These are phyloP conservation scores for Mesoligia furuncula DNA, from an alignment of 2,888 invertebrate genomes.

Conservation along the genomic window DNA sequence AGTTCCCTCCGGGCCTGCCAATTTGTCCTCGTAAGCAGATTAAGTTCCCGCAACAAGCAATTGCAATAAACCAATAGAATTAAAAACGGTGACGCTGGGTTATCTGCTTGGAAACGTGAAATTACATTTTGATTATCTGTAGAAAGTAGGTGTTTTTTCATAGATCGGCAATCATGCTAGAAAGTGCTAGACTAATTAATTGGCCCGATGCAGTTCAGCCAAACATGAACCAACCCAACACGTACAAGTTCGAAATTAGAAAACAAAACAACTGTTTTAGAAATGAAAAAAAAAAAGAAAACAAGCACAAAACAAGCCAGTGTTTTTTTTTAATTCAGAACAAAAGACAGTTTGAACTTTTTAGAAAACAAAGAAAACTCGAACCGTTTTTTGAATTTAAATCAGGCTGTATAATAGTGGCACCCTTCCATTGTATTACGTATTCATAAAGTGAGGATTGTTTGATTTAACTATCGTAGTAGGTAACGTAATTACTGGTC, in stretches of 20 bases:
- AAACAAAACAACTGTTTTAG: slow-evolving; percentile 37
- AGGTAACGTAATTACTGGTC: slow-evolving; percentile 65
- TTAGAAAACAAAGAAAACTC: slow-evolving; percentile 37
- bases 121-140: not conserved
- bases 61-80: slow-evolving; percentile 11
- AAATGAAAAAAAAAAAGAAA: slow-evolving; percentile 31
- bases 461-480: slow-evolving; percentile 50
- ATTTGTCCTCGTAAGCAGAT: slow-evolving; percentile 21
- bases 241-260: slow-evolving; percentile 9
- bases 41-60: slow-evolving; percentile 3
- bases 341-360: slow-evolving; percentile 45
- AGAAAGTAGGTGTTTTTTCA: slow-evolving; percentile 7
- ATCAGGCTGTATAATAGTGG: slow-evolving; percentile 57
- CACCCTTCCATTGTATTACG: slow-evolving; percentile 43
- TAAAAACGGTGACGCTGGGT: slow-evolving; percentile 1
- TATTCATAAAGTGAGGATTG: slow-evolving; percentile 54
- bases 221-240: not conserved
- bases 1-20: not conserved
- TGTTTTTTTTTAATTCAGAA: slow-evolving; percentile 25
- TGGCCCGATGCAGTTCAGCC: not conserved
- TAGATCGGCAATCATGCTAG: not conserved
- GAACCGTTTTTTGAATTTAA: slow-evolving; percentile 22
- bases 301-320: slow-evolving; percentile 6
- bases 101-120: slow-evolving; percentile 11
- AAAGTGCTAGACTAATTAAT: slow-evolving; percentile 23